Evolutionary conservation across 2,797 vertebrate genomes (phyloP), one percentile per base, ranked within the genome.

Genomic region (Sebastes taczanowskii): DNA sequence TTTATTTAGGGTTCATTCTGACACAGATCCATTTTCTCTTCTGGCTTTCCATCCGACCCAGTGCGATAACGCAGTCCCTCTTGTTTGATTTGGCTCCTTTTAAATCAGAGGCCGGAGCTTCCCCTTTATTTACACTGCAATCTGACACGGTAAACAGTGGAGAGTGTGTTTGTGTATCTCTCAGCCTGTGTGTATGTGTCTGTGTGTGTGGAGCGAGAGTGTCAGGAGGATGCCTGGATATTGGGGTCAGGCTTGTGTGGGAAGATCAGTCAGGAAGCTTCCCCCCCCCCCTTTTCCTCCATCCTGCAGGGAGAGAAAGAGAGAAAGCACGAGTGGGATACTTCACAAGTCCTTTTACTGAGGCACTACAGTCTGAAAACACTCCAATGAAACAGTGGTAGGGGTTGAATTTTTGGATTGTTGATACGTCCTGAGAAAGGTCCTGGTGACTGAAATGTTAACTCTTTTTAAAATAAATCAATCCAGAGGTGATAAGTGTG

Each of bases 61-160:
- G 83, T 58, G 88, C 7, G 88, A 94, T 92, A 90, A 89, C 67
- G 16, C 87, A 53, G 82, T 71, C 74, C 78, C 89, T 88, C 83
- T 82, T 95, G 94, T 94, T 95, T 95, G 84, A 90, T 78, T 95
- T 96, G 95, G 94, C 95, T 80, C 67, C 77, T 75, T 93, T 95
- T 94, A 83, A 94, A 93, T 95, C 88, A 61, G 82, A 85, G 80
- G 71, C 85, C 75, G 30, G 72, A 77, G 77, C 86, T 75, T 82
- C 83, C 86, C 68, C 65, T 87, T 84, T 94, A 91, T 94, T 94
- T 94, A 89, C 92, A 80, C 86, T 90, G 90, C 90, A 92, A 90
- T 91, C 86, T 74, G 88, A 93, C 89, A 90, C 86, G 56, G 88
- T 92, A 91, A 92, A 94, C 93, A 93, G 34, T 63, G 64, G 59